Evolutionary conservation across 1,140 invertebrate species (phyloP), one percentile per base, ranked within the genome.

Genomic region (Macrobrachium rosenbergii): DNA sequence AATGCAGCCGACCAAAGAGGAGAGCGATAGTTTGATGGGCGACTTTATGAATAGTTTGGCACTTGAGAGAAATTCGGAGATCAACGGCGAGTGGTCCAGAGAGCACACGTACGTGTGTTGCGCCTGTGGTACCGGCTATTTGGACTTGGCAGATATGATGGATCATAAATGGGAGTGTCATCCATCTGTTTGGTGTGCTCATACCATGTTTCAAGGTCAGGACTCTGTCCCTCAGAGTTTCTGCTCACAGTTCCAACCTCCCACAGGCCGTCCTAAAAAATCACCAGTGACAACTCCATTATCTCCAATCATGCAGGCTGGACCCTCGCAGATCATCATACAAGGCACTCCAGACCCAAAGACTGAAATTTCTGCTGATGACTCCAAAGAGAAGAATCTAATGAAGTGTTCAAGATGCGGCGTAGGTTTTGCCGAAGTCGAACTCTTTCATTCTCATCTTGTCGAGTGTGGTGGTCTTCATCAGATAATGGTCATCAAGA

Each of bases 141-240:
- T 82, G 45, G 79, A 89, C 60, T 79, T 89, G 45, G 86, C 89
- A n/a, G 89, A 89, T 37, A 88, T 89, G 14, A 89, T 89, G 89
- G 89, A 89, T 63, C 89, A 89, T 60, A 89, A 89, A 52, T 89
- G 89, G 89, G 89, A 88, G 45, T 77, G 72, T 28, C 89, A 89
- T 64, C 79, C 89, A 11, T 60, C 86, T 2, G 89, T 89, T 12
- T 86, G 87, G 82, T 89, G 89, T 73, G 89, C 89, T 19, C 89
- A 89, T 73, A 89, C 89, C 45, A 89, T 88, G 86, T 85, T 89
- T 45, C 76, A 87, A 60, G 87, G 86, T 23, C 78, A 89, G 64
- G 86, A 77, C 16, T 63, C 14, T 2, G 87, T 88, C 43, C 89
- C 89, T 19, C 60, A 69, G 21, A 77, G 80, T 52, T 89, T 89